A percentile compares a stretch with the other conserved stretches of the same genome.
Evolutionary conservation across 2,797 vertebrate species (phyloP).

Genomic region (Molossus alvarezi): DNA sequence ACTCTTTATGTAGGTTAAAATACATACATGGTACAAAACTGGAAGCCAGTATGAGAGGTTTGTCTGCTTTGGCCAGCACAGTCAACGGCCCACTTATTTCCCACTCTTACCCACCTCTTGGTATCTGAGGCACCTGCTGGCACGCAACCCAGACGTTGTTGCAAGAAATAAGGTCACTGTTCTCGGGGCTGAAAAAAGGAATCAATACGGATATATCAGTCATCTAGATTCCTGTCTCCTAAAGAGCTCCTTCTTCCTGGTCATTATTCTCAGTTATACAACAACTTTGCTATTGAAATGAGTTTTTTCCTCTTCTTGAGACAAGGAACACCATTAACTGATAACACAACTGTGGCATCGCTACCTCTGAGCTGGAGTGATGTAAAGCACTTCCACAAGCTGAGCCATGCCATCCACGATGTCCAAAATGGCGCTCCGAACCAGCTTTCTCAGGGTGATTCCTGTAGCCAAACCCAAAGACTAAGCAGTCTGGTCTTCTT

Average conservation of each 20-base stretch:
- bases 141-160: slow-evolving; percentile 95
- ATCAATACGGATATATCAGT: slow-evolving; percentile 66
- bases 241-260: background rate
- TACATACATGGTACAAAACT: background rate
- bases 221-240: slow-evolving; percentile 8
- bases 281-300: slow-evolving; percentile 21
- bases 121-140: slow-evolving; percentile 91
- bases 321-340: slow-evolving; percentile 62
- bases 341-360: slow-evolving; percentile 10
- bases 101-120: slow-evolving; percentile 91
- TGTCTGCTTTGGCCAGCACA: slow-evolving; percentile 38
- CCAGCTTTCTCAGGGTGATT: slow-evolving; percentile 92
- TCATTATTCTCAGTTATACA: background rate
- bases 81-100: background rate
- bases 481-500: slow-evolving; percentile 47
- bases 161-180: slow-evolving; percentile 94
- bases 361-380: slow-evolving; percentile 93
- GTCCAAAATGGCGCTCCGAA: slow-evolving; percentile 92
- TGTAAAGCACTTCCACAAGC: slow-evolving; percentile 93
- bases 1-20: slow-evolving; percentile 38
- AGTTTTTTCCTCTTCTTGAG: background rate
- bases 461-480: slow-evolving; percentile 89
- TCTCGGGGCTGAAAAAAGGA: slow-evolving; percentile 91
- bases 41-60: background rate
- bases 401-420: slow-evolving; percentile 94